These are phyloP conservation scores for Eupithecia dodoneata DNA, from an alignment of 2,888 invertebrate genomes.

Conservation along the genomic window DNA sequence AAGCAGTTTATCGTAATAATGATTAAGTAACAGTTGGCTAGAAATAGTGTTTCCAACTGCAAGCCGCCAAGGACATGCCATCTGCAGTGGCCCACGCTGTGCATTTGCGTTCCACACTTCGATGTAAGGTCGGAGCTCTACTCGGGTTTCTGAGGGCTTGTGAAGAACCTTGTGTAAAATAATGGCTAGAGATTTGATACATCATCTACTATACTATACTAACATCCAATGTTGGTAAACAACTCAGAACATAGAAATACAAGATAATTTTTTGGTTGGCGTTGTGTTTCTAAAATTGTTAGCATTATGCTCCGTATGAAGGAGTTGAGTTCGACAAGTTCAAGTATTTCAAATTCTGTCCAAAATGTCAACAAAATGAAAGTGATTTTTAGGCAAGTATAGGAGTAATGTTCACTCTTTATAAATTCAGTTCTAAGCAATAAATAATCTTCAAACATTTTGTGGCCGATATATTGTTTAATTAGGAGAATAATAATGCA, in stretches of 20 bases:
- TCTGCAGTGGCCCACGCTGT: conserved; percentile 32
- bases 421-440: no score
- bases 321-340: no score
- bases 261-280: background rate
- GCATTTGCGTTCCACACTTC: conserved; percentile 14
- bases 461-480: no score
- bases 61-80: conserved; percentile 33
- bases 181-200: background rate
- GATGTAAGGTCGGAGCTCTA: conserved; percentile 10
- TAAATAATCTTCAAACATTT: no score
- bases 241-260: background rate
- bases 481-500: no score
- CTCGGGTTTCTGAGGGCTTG: background rate
- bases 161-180: background rate
- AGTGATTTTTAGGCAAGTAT: no score
- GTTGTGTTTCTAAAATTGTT: background rate
- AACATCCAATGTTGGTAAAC: background rate
- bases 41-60: conserved; percentile 21
- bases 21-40: conserved; percentile 23
- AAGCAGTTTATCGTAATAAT: background rate
- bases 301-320: background rate
- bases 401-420: no score
- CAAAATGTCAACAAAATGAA: no score
- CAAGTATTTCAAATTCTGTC: no score
- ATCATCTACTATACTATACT: background rate